Evolutionary conservation across 2,113 vertebrate species (phyloP), one percentile per base, ranked within the genome.

Genomic region (Motacilla tschutschensis): DNA sequence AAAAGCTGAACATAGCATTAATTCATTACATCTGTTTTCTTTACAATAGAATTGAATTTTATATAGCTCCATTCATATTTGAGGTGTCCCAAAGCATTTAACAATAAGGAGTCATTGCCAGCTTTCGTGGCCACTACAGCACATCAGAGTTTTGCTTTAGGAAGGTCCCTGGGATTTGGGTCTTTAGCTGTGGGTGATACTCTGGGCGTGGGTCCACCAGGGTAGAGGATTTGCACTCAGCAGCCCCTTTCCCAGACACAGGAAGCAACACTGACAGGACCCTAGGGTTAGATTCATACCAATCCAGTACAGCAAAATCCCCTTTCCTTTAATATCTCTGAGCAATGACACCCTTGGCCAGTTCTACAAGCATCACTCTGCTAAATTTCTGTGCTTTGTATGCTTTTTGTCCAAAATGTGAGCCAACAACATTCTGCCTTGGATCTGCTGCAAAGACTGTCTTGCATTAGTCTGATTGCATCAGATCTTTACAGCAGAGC

Each of bases 21-120:
- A 87, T 94, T 94, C 62, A 8, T 15, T 85, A 85, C 93, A 96
- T 89, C 94, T 96, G 94, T 87, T 95, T 91, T 83, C 90, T 89
- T 94, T 95, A 95, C 62, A 88, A 50, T 81, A 26, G 35, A 83
- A 62, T 28, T 63, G 28, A 19, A 50, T 93, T 87, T 95, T 87
- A 82, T 71, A 82, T 74, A 90, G 81, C 76, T 86, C 21, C 21
- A 47, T 88, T 92, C 81, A 90, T 93, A 90, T 82, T 92, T 92
- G 93, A 92, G 88, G 79, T 87, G 88, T 92, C 92, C 85, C 88
- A 84, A 90, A 88, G 75, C 77, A 85, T 89, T 91, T 79, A 88
- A 84, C 86, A 94, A 77, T 60, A 54, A 88, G 43, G 35, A 83
- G 36, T 66, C 2, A 0, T 41, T 65, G 78, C 78, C 89, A 91